Conservation (phyloP, 2,888 invertebrate species). For the Punctoribates punctum region DNA sequence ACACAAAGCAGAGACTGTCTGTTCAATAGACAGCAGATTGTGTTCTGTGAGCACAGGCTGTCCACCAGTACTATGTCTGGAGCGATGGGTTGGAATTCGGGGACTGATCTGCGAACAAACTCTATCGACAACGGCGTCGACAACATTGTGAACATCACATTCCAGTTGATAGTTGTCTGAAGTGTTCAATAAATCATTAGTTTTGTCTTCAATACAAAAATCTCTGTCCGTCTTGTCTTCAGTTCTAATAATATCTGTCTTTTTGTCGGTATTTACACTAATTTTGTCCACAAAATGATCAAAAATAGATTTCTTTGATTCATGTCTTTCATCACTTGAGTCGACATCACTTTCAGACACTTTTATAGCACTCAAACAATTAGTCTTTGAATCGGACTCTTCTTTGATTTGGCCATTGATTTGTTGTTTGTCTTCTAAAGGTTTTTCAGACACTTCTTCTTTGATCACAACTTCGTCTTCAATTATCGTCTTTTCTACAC, state of each 20-base stretch:
- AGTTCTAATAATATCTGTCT: background rate
- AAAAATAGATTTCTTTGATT: constrained; percentile 11
- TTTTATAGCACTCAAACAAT: too few relatives aligned
- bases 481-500: background rate
- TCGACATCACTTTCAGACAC: constrained; percentile 20
- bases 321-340: background rate
- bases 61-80: too few relatives aligned
- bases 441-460: background rate
- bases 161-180: background rate
- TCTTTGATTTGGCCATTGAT: background rate
- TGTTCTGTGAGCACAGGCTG: background rate
- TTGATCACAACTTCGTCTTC: background rate
- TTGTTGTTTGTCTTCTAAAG: background rate
- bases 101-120: background rate
- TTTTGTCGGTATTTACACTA: background rate
- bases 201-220: constrained; percentile 1
- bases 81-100: background rate
- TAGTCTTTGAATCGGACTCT: background rate
- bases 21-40: background rate
- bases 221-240: background rate
- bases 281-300: background rate
- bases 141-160: constrained; percentile 13
- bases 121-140: background rate
- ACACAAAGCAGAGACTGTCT: constrained; percentile 23
- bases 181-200: background rate